Evolutionary conservation across 2,113 vertebrate genomes (phyloP).

Genomic region (Leucoraja erinaceus): DNA sequence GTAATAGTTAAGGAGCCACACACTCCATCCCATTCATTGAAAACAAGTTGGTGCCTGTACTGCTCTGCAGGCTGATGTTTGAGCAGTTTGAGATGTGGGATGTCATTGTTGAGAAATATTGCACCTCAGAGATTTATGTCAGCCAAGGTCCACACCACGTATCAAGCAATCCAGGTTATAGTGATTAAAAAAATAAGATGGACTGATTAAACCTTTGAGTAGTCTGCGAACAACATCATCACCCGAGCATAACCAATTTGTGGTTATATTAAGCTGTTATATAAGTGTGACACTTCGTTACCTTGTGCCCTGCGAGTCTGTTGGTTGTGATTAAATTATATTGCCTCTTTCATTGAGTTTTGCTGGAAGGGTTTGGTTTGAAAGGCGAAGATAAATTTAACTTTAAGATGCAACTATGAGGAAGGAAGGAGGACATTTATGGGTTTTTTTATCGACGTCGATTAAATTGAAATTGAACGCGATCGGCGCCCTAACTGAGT

Average conservation of each 20-base stretch:
- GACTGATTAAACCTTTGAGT: background rate
- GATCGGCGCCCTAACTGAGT: background rate
- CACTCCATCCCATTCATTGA: background rate
- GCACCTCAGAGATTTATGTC: background rate
- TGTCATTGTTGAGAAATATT: background rate
- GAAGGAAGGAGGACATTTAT: background rate
- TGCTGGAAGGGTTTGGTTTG: background rate
- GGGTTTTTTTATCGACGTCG: too few relatives aligned
- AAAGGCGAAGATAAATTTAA: background rate
- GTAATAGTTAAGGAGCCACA: background rate
- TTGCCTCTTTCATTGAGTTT: background rate
- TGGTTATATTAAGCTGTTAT: background rate
- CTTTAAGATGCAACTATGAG: background rate
- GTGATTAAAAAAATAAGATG: background rate
- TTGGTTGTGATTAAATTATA: background rate
- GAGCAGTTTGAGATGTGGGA: background rate
- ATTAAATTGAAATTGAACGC: background rate
- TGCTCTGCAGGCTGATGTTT: background rate
- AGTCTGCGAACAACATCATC: background rate
- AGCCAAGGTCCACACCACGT: constrained; percentile 12
- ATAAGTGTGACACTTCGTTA: background rate
- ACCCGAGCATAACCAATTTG: background rate
- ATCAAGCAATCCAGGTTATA: background rate
- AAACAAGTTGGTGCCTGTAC: background rate
- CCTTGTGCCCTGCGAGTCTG: background rate